A percentile compares a stretch with the other conserved stretches of the same genome.
Conservation (phyloP, 2,888 invertebrate genomes). For the Synanthedon vespiformis region DNA sequence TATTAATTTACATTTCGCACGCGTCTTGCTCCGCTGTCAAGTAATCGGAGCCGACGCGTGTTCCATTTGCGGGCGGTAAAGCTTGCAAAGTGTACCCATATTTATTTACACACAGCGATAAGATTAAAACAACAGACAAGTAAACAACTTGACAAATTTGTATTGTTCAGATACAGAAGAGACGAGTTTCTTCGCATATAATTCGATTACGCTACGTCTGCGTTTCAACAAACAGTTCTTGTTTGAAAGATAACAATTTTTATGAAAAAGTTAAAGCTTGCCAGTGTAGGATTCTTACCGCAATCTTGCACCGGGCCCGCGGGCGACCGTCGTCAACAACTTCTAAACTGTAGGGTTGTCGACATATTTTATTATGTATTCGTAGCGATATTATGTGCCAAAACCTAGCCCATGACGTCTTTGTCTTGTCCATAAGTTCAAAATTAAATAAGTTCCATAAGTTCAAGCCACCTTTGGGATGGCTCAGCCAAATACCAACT, state of each 20-base stretch:
- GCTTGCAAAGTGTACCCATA: constrained; percentile 4
- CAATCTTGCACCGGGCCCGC: constrained; percentile 8
- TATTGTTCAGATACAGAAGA: not conserved
- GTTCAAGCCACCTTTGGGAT: no score
- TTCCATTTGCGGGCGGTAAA: constrained; percentile 4
- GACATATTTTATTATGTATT: constrained; percentile 12
- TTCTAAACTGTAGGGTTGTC: constrained; percentile 5
- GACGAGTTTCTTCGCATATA: no score
- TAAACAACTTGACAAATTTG: not conserved
- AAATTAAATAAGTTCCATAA: no score
- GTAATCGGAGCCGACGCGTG: constrained; percentile 13
- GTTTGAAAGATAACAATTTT: no score
- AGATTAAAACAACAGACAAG: not conserved
- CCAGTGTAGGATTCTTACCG: not conserved
- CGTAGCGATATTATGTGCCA: not conserved
- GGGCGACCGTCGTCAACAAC: no score
- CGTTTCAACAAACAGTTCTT: no score
- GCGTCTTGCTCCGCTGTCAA: constrained; percentile 8
- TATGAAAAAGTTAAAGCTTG: no score
- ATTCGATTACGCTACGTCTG: no score
- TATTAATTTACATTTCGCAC: constrained; percentile 26
- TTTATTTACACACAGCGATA: not conserved
- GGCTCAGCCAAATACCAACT: no score
- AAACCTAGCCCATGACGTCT: no score
- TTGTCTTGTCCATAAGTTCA: no score